Evolutionary conservation across 37 sponge, comb jelly and placozoan species (phyloP).

Genomic region (Halisarca cf. caerulea): DNA sequence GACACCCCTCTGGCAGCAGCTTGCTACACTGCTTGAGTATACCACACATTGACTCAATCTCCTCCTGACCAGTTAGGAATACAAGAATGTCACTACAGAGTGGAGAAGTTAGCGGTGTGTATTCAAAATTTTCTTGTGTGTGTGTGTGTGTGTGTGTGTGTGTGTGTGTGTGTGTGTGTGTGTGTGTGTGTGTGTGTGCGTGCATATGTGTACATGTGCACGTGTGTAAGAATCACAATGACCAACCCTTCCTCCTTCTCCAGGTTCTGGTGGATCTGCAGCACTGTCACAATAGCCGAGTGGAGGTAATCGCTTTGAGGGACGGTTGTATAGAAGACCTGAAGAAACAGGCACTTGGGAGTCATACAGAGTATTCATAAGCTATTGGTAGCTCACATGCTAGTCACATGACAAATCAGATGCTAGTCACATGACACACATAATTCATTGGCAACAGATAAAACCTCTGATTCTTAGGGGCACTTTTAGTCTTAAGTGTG

Average conservation of each 20-base stretch:
- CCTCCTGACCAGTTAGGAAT: conserved; percentile 93
- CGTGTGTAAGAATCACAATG: background rate
- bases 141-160: no score
- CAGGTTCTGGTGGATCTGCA: conserved; percentile 83
- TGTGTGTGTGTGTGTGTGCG: background rate
- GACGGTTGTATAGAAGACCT: conserved; percentile 53
- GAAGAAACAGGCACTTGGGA: background rate
- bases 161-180: no score
- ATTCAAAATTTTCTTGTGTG: no score
- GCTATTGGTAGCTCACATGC: no score
- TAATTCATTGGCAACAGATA: no score
- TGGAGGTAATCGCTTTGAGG: conserved; percentile 88
- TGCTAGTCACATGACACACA: no score
- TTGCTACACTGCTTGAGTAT: conserved; percentile 43
- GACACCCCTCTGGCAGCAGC: conserved; percentile 50
- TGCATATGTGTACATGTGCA: background rate
- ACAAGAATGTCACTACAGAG: conserved; percentile 75
- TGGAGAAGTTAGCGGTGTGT: no score
- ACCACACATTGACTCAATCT: conserved; percentile 73
- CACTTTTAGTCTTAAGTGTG: no score
- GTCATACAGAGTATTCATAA: no score
- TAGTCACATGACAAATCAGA: no score
- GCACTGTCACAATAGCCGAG: conserved; percentile 74
- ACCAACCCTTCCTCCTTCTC: conserved; percentile 42
- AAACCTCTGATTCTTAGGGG: no score